Percentiles rank a stretch among this genome's conserved stretches.
Evolutionary conservation across 2,797 vertebrate genomes (phyloP).

Genomic region (Molossus alvarezi): DNA sequence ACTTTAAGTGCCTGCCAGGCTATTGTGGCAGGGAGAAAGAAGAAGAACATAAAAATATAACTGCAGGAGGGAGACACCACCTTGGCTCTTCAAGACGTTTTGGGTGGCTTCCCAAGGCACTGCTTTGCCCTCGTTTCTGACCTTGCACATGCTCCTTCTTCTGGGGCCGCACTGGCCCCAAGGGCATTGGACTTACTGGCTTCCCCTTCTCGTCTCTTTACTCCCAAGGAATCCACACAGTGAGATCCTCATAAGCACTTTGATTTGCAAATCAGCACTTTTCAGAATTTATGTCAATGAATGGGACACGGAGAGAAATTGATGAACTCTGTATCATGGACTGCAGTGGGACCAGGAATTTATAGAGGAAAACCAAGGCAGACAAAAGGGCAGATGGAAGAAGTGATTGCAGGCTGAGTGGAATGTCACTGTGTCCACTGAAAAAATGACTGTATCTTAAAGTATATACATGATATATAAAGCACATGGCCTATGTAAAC

Average conservation of each 20-base stretch:
- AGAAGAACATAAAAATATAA: neutral
- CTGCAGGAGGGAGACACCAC: neutral
- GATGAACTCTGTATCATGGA: neutral
- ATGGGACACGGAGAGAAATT: neutral
- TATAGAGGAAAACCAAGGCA: neutral
- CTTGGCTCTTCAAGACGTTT: neutral
- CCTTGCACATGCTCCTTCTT: neutral
- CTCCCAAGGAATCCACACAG: neutral
- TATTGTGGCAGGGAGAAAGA: constrained; percentile 3
- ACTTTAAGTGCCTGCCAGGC: neutral
- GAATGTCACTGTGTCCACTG: neutral
- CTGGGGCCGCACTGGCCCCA: neutral
- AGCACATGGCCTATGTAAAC: neutral
- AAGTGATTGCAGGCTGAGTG: neutral
- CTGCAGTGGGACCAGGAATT: neutral
- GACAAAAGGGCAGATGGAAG: neutral
- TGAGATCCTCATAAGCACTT: neutral
- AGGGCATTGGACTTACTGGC: neutral
- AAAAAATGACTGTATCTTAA: neutral
- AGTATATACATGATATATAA: neutral
- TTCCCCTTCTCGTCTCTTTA: neutral
- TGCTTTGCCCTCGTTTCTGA: neutral
- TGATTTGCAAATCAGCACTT: neutral
- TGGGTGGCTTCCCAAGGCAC: neutral
- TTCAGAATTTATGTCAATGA: constrained; percentile 10